Base-by-base conservation (phyloP, 2,797 vertebrate species). In the Okamejei kenojei region DNA sequence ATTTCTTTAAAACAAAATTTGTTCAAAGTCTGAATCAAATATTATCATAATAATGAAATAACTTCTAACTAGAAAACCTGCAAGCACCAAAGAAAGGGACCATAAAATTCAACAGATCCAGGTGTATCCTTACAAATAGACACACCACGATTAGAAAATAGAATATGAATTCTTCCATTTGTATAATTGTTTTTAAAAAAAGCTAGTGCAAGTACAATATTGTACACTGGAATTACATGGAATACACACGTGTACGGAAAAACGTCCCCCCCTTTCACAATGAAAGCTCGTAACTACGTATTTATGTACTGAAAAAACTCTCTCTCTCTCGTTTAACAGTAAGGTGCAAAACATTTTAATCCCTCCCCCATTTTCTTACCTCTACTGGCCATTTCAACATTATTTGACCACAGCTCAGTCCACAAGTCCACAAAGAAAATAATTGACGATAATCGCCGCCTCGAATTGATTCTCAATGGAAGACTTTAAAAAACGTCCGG, bases 41-140 rank as follows among this genome's bases (percentile, higher is more conserved):
- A 97, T 98, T 97, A 97, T 98, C 93, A 95, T 97, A 97, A 98
- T 97, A 97, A 98, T 98, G 97, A 97, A 98, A 98, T 98, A 97
- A 97, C 98, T 98, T 98, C 97, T 98, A 97, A 97, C 97, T 98
- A 98, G 97, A 97, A 98, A 99, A 98, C 97, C 97, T 98, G 97
- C 97, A 97, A 98, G 98, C 98, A 98, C 98, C 98, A 98, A 99
- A 99, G 97, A 97, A 98, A 98, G 97, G 97, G 96, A 98, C 97
- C 98, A 98, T 98, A 97, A 97, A 98, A 97, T 98, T 97, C 97
- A 97, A 98, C 97, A 98, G 97, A 97, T 97, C 97, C 96, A 97
- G 97, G 97, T 98, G 98, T 97, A 97, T 97, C 97, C 97, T 54
- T 97, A 98, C 97, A 98, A 98, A 98, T 97, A 98, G 97, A 99